Evolutionary conservation across 2,797 vertebrate genomes (phyloP), one percentile per base, ranked within the genome.

Genomic region (Alouatta caraya): DNA sequence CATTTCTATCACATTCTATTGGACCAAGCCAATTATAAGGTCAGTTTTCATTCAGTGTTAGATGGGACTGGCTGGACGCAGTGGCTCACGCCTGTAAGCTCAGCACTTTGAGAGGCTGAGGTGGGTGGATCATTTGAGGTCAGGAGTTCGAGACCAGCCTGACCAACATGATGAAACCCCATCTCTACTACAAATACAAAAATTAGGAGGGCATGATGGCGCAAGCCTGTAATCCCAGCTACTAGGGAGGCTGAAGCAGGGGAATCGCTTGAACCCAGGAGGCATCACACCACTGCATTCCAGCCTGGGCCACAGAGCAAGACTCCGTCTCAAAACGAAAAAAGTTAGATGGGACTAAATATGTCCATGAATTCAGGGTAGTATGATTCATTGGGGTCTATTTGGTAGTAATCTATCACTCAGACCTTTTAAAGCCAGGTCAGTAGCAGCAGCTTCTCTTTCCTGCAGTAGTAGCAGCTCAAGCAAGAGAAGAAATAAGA

Each of bases 391-490:
- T 0, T 57, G 33, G 37, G 30, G 33, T 15, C 21, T 95, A 72
- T 59, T 94, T 64, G 84, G 44, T 90, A 93, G 10, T 5, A 50
- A 9, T 83, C 3, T 87, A 84, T 80, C 37, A 92, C 46, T 39
- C 33, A 39, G 94, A 78, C 52, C 81, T 64, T 59, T 30, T 15
- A 84, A 97, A 88, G 92, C 22, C 37, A 92, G 82, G 82, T 57
- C 37, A 61, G 17, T 86, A 67, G 61, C 33, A 67, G 61, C 61
- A 67, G 83, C 97, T 94, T 96, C 72, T 90, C 14, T 87, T 90
- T 93, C 55, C 85, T 96, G 6, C 37, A 3, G 73, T 83, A 97
- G 52, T 19, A 81, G 33, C 81, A 95, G 19, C 4, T 96, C 37
- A 80, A 55, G 5, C 1, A 57, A 90, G 10, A 94, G 33, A 22